A percentile compares a stretch with the other conserved stretches of the same genome.
Conservation (phyloP, 2,888 invertebrate species). For the Cistogaster globosa region DNA sequence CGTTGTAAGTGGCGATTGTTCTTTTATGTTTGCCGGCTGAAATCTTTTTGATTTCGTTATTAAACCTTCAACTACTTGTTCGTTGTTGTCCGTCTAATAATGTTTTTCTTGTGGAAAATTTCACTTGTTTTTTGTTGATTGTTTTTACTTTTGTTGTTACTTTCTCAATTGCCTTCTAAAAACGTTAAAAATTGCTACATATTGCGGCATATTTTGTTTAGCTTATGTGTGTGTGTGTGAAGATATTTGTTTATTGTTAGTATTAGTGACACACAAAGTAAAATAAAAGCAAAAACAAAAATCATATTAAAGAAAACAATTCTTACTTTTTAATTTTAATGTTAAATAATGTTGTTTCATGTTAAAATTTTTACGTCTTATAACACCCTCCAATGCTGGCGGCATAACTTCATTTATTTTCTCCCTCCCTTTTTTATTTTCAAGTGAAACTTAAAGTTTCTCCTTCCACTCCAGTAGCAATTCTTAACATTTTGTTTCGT, state of each 20-base stretch:
- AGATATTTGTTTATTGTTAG: slow-evolving; percentile 42
- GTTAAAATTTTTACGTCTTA: slow-evolving; percentile 42
- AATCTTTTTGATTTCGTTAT: slow-evolving; percentile 80
- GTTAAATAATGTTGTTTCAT: slow-evolving; percentile 27
- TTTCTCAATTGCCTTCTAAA: slow-evolving; percentile 20
- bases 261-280: slow-evolving; percentile 63
- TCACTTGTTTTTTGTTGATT: slow-evolving; percentile 57
- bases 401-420: slow-evolving; percentile 11
- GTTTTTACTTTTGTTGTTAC: slow-evolving; percentile 16
- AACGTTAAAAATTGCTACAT: slow-evolving; percentile 55
- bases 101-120: slow-evolving; percentile 14
- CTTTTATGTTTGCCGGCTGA: slow-evolving; percentile 81
- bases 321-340: slow-evolving; percentile 33
- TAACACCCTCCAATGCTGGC: slow-evolving; percentile 36
- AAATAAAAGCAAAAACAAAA: slow-evolving; percentile 20
- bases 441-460: neutral
- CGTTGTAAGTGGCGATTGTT: slow-evolving; percentile 75
- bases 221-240: slow-evolving; percentile 20
- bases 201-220: slow-evolving; percentile 65
- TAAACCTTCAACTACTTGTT: slow-evolving; percentile 77
- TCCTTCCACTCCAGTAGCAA: neutral
- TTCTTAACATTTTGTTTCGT: slow-evolving; percentile 39
- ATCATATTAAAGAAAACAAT: slow-evolving; percentile 16
- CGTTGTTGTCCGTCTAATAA: slow-evolving; percentile 61
- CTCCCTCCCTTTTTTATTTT: neutral